A percentile compares a stretch with the other conserved stretches of the same genome.
These are phyloP conservation scores for Rhopilema esculentum DNA, from an alignment of 30 jellyfish, hydroid and myxozoan genomes.

Conservation along the genomic window DNA sequence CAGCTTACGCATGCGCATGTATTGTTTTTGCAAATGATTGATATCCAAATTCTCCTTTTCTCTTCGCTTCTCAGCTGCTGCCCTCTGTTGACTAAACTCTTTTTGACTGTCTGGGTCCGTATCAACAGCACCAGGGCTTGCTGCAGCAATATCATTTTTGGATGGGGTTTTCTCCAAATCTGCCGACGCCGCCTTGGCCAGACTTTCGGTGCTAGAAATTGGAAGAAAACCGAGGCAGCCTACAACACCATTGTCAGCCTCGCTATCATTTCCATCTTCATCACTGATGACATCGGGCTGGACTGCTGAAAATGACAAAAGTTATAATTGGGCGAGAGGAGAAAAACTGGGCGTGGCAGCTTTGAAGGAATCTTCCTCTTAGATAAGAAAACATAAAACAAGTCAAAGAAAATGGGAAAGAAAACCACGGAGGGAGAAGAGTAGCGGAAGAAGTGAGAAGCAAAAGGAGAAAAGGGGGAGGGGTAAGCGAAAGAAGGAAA, in stretches of 20 bases:
- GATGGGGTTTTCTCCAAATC: constrained; percentile 49
- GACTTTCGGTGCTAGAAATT: constrained; percentile 17
- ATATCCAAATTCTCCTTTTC: constrained; percentile 76
- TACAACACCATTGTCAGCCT: constrained; percentile 36
- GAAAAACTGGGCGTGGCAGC: background rate
- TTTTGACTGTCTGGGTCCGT: constrained; percentile 77
- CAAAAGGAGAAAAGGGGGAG: no score
- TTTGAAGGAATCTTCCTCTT: background rate
- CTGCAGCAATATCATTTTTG: constrained; percentile 71
- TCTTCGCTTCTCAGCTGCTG: constrained; percentile 68
- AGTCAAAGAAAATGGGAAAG: background rate
- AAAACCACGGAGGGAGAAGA: background rate
- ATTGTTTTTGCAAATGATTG: constrained; percentile 71
- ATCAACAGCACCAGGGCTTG: constrained; percentile 79
- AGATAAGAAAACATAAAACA: background rate
- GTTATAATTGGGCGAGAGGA: background rate
- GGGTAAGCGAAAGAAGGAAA: no score
- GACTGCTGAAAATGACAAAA: background rate
- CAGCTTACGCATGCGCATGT: constrained; percentile 87
- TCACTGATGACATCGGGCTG: constrained; percentile 65
- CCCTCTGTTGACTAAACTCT: constrained; percentile 74
- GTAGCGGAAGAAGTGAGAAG: background rate
- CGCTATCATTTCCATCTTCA: constrained; percentile 69
- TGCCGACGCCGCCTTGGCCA: background rate
- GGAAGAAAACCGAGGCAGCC: constrained; percentile 71